A percentile compares a stretch with the other conserved stretches of the same genome.
These are phyloP conservation scores for Rhizomys pruinosus DNA, from an alignment of 2,113 vertebrate genomes.

Conservation along the genomic window DNA sequence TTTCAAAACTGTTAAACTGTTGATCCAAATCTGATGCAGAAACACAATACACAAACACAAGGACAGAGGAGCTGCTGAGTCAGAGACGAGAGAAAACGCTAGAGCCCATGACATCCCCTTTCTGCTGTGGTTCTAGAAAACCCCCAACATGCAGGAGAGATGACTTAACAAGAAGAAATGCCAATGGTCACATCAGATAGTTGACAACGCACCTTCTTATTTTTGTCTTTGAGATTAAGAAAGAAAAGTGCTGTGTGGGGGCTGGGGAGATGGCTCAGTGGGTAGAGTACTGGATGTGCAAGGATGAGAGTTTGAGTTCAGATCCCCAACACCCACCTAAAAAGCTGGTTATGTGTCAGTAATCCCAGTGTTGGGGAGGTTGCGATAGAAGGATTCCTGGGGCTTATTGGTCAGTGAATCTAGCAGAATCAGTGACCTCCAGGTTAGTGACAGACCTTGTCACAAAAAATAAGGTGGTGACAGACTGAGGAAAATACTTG, in stretches of 20 bases:
- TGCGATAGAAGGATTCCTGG: background rate
- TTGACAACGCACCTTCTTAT: background rate
- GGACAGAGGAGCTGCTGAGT: background rate
- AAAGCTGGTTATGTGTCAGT: background rate
- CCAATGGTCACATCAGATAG: background rate
- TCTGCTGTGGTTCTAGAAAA: background rate
- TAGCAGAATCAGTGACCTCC: too few species aligned
- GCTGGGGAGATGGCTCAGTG: background rate
- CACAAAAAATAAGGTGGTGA: too few species aligned
- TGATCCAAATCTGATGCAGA: background rate
- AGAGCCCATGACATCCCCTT: background rate
- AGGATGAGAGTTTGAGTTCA: background rate
- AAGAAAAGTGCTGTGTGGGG: background rate
- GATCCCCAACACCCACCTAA: too few species aligned
- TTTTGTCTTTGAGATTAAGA: slow-evolving; percentile 28
- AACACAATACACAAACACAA: background rate
- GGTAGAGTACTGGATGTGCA: background rate
- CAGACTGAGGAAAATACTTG: background rate
- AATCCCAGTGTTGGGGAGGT: background rate
- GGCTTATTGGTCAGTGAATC: background rate
- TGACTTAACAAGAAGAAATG: background rate
- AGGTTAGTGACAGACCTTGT: background rate
- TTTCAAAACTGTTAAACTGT: slow-evolving; percentile 26
- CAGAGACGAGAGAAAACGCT: background rate
- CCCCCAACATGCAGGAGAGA: too few species aligned